These are phyloP conservation scores for Pseudochromis fuscus DNA, from an alignment of 2,797 vertebrate genomes.

Conservation along the genomic window DNA sequence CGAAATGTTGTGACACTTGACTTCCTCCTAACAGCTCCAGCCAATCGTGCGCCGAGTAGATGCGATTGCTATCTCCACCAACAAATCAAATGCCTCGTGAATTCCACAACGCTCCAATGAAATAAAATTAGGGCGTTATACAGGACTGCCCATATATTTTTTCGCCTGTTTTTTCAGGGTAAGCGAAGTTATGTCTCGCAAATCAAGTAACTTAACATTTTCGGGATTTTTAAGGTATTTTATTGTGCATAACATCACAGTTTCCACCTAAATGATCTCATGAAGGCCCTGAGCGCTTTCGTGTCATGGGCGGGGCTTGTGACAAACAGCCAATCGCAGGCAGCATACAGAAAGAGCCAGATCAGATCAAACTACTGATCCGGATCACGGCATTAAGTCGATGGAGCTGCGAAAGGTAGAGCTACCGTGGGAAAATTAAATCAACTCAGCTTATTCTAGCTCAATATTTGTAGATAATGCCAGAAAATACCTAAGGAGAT, in stretches of 20 bases:
- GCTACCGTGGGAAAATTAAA: conserved; percentile 15
- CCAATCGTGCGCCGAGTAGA: conserved; percentile 56
- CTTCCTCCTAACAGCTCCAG: conserved; percentile 64
- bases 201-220: neutral
- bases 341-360: neutral
- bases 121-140: conserved; percentile 57
- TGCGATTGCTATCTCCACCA: conserved; percentile 43
- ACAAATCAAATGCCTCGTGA: conserved; percentile 61
- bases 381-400: conserved; percentile 31
- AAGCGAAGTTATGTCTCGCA: conserved; percentile 4
- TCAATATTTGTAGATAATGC: neutral
- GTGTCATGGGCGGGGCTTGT: conserved; percentile 34
- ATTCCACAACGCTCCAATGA: conserved; percentile 61
- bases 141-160: conserved; percentile 8
- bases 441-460: neutral
- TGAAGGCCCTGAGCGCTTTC: neutral
- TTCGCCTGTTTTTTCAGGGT: conserved; percentile 9
- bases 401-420: conserved; percentile 7
- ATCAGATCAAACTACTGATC: conserved; percentile 34
- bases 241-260: neutral
- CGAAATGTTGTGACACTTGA: conserved; percentile 76
- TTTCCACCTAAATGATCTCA: neutral
- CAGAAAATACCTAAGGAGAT: too few species aligned
- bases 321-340: conserved; percentile 41
- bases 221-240: neutral